A percentile compares a stretch with the other conserved stretches of the same genome.
phyloP scores from a whole-genome alignment of 2,888 invertebrate genomes.

The Lypha dubia region DNA sequence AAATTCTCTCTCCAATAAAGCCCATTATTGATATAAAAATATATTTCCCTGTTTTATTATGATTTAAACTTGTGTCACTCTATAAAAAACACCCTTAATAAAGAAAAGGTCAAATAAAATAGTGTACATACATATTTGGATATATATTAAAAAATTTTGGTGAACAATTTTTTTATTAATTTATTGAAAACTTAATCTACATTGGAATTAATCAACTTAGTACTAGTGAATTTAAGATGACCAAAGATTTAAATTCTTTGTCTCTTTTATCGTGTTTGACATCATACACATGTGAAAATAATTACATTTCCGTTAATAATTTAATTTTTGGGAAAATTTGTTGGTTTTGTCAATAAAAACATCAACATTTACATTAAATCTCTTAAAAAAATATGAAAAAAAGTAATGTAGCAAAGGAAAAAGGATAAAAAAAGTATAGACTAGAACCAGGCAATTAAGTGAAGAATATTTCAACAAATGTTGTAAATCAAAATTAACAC shows the following conservation, averaged over 20 bases:
- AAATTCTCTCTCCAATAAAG: too few relatives aligned
- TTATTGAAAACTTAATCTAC: background rate
- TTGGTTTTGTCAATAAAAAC: constrained; percentile 10
- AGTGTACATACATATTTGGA: too few relatives aligned
- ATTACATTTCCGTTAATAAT: constrained; percentile 59
- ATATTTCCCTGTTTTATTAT: too few relatives aligned
- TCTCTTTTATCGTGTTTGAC: constrained; percentile 31
- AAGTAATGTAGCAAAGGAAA: constrained; percentile 2
- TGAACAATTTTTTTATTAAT: background rate
- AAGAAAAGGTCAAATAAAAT: too few relatives aligned
- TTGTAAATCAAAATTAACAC: constrained; percentile 18
- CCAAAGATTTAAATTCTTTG: background rate
- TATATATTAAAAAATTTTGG: too few relatives aligned
- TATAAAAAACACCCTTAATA: too few relatives aligned
- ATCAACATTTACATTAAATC: constrained; percentile 39
- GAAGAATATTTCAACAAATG: constrained; percentile 22
- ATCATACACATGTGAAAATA: constrained; percentile 57
- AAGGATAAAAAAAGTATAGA: background rate
- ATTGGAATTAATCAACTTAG: background rate
- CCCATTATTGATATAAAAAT: too few relatives aligned
- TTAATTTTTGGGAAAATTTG: constrained; percentile 30
- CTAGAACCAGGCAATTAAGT: constrained; percentile 18
- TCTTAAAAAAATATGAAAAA: background rate
- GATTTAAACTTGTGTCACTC: too few relatives aligned
- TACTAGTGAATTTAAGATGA: background rate